These are phyloP conservation scores for Chaetogeoica ovagalla DNA, from an alignment of 2,888 invertebrate species.

Conservation along the genomic window DNA sequence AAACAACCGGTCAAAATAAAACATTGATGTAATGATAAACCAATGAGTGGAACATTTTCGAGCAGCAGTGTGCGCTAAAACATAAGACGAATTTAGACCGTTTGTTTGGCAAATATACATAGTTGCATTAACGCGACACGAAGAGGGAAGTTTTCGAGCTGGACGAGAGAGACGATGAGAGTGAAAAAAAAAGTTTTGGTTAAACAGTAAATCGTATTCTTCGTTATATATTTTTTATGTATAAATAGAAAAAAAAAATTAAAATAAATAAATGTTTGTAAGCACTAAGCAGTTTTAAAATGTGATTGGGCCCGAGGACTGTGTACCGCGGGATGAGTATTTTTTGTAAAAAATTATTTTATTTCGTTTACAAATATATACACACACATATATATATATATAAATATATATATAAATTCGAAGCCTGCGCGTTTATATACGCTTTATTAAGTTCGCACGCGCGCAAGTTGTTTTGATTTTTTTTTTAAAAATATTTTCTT, in stretches of 20 bases:
- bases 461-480: no score
- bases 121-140: not conserved
- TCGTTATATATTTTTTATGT: not conserved
- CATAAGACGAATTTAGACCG: not conserved
- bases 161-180: not conserved
- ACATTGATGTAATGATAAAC: no score
- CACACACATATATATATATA: no score
- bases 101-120: not conserved
- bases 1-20: no score
- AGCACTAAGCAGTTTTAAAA: conserved; percentile 1
- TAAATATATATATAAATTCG: no score
- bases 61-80: no score
- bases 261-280: not conserved
- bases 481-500: no score
- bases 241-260: not conserved
- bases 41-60: no score
- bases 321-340: not conserved
- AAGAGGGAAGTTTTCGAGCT: not conserved
- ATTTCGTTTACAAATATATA: not conserved
- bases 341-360: conserved; percentile 9
- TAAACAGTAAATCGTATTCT: conserved; percentile 5
- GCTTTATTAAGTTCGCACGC: no score
- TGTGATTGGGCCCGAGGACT: conserved; percentile 4
- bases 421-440: not conserved
- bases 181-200: not conserved